These are phyloP conservation scores for Eupithecia centaureata DNA, from an alignment of 2,888 invertebrate species.

Conservation along the genomic window DNA sequence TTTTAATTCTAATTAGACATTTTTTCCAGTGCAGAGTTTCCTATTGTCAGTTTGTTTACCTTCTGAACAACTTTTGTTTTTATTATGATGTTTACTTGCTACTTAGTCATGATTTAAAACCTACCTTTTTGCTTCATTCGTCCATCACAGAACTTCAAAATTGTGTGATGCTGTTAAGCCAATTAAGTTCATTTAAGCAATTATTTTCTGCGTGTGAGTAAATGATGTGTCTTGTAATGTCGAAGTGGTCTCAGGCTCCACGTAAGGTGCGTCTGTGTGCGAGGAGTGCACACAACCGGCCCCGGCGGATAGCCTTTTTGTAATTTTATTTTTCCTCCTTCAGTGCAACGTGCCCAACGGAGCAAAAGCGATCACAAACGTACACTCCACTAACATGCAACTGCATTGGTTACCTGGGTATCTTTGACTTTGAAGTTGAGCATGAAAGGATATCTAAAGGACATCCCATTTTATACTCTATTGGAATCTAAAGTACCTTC, in stretches of 20 bases:
- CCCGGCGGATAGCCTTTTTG: constrained; percentile 74
- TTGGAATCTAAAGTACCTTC: not conserved
- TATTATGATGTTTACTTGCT: not conserved
- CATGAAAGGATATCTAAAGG: not conserved
- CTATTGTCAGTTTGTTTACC: constrained; percentile 2
- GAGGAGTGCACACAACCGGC: constrained; percentile 68
- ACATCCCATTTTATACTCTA: not conserved
- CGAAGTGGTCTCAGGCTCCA: constrained; percentile 65
- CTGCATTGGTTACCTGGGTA: not conserved
- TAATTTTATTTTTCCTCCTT: constrained; percentile 79
- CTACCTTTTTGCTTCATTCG: not conserved
- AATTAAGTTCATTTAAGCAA: constrained; percentile 33
- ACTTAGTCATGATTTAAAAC: not conserved
- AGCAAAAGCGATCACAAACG: constrained; percentile 60
- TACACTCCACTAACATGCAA: constrained; percentile 18
- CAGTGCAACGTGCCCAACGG: constrained; percentile 55
- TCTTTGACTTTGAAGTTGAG: not conserved
- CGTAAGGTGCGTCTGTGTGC: constrained; percentile 54
- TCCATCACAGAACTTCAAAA: not conserved
- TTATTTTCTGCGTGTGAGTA: constrained; percentile 62
- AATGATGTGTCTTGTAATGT: constrained; percentile 62
- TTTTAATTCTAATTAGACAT: constrained; percentile 31
- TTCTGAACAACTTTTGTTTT: not conserved
- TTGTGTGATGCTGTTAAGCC: constrained; percentile 8
- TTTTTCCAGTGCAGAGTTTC: constrained; percentile 1